Evolutionary conservation across 2,113 vertebrate genomes (phyloP), one percentile per base, ranked within the genome.

Genomic region (Xyliphius kryptos): DNA sequence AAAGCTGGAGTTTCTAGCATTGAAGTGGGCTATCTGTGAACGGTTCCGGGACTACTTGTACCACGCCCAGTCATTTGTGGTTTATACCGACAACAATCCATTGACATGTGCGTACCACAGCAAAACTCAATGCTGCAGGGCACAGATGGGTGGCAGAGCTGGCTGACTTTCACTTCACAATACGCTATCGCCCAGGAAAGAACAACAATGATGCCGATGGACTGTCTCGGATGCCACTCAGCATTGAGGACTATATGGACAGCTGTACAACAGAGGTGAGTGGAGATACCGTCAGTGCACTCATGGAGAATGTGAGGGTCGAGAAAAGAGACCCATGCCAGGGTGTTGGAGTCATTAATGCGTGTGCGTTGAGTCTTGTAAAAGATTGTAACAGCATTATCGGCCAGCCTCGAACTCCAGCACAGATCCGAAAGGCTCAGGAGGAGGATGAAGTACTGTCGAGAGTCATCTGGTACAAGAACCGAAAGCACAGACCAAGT

Each of bases 51-150:
- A 57, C 9, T 57, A 53, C 6, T 11, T 53, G 51, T 58, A 58
- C 41, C 9, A 71, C 16, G 41, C 56, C n/a, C 49, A 15, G 11
- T 55, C 22, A 6, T 66, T 67, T 37, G 44, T 52, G 2, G 57
- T 62, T 9, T 71, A 61, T 17, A 66, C 32, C 6, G 38, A 61
- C 9, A 70, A 69, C 8, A 71, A 67, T 43, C 60, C 50, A 3
- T 36, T 73, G 10, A 73, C 44, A 6, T 56, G 26, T 70, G 2
- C 56, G 61, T 19, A 67, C 57, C 0, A 37, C 48, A 1, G 53
- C 53, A 41, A 74, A 67, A 16, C 60, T 70, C 19, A 70, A 74
- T 4, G 63, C 68, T 1, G 48, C 58, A 13, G 61, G 65, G 38
- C 46, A 69, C 16, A 53, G 50, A 19, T 68, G 53, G 56, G 56